phyloP scores from a whole-genome alignment of 2,888 invertebrate species.

The Tenthredo notha region DNA sequence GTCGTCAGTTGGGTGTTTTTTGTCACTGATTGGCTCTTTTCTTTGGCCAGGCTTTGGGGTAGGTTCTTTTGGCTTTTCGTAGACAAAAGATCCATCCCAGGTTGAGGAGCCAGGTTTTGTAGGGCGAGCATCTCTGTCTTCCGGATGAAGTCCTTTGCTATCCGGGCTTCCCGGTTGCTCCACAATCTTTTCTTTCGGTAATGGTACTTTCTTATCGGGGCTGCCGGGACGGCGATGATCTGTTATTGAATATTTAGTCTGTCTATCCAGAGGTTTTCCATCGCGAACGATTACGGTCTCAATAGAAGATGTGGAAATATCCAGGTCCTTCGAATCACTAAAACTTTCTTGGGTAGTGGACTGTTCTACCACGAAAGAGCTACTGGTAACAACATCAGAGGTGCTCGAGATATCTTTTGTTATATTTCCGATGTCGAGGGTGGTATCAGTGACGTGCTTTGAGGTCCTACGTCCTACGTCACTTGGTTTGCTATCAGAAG shows the following conservation, averaged over 20 bases:
- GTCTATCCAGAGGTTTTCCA: conserved; percentile 39
- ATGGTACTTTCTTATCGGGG: conserved; percentile 62
- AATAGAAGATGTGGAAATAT: conserved; percentile 66
- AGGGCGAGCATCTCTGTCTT: conserved; percentile 65
- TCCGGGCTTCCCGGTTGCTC: conserved; percentile 57
- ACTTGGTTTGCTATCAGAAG: conserved; percentile 27
- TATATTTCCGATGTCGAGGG: conserved; percentile 61
- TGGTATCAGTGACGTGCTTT: conserved; percentile 63
- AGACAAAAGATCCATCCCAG: conserved; percentile 71
- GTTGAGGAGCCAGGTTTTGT: conserved; percentile 71
- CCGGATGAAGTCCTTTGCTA: conserved; percentile 59
- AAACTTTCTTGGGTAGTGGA: conserved; percentile 64
- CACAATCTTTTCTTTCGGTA: conserved; percentile 22
- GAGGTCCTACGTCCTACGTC: conserved; percentile 53
- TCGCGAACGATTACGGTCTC: conserved; percentile 71
- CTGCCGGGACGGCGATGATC: conserved; percentile 53
- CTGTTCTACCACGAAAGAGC: conserved; percentile 64
- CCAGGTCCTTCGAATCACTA: conserved; percentile 66
- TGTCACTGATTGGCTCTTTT: conserved; percentile 52
- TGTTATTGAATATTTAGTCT: conserved; percentile 30
- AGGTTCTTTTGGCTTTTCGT: conserved; percentile 64
- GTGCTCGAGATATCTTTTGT: conserved; percentile 53
- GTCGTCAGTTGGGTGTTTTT: conserved; percentile 52
- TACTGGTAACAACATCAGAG: conserved; percentile 59
- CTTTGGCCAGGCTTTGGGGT: conserved; percentile 57